These are phyloP conservation scores for Rhyacophila evoluta DNA, from an alignment of 2,888 invertebrate species.

Conservation along the genomic window DNA sequence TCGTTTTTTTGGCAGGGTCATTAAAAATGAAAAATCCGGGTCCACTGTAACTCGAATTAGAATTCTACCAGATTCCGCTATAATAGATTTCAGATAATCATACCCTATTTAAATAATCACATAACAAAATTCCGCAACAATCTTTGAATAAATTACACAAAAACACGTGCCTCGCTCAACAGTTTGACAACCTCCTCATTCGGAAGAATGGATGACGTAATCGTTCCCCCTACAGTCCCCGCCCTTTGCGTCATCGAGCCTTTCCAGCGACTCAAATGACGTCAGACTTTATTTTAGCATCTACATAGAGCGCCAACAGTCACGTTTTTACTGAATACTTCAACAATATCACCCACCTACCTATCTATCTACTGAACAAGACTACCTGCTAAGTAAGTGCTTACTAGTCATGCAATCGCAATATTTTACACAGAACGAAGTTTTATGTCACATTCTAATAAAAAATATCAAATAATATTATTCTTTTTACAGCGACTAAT, in stretches of 20 bases:
- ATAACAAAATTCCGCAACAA: neutral
- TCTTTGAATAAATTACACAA: neutral
- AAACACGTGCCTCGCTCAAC: slow-evolving; percentile 16
- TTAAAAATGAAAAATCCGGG: neutral
- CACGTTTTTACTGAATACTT: slow-evolving; percentile 7
- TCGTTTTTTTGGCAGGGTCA: neutral
- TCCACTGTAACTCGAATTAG: neutral
- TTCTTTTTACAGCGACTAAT: no score
- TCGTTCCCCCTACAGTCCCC: slow-evolving; percentile 28
- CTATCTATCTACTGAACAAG: neutral
- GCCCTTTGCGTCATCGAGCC: slow-evolving; percentile 31
- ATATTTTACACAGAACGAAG: neutral
- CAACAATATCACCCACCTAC: neutral
- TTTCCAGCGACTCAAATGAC: slow-evolving; percentile 32
- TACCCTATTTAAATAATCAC: neutral
- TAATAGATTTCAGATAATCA: neutral
- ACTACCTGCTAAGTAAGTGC: neutral
- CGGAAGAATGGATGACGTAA: slow-evolving; percentile 43
- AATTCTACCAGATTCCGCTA: neutral
- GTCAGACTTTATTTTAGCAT: slow-evolving; percentile 47
- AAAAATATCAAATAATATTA: neutral
- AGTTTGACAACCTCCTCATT: neutral
- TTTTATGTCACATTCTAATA: slow-evolving; percentile 13
- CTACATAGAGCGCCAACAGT: neutral
- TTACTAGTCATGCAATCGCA: neutral